Evolutionary conservation across 2,888 invertebrate species (phyloP).

Genomic region (Parascotia fuliginaria): DNA sequence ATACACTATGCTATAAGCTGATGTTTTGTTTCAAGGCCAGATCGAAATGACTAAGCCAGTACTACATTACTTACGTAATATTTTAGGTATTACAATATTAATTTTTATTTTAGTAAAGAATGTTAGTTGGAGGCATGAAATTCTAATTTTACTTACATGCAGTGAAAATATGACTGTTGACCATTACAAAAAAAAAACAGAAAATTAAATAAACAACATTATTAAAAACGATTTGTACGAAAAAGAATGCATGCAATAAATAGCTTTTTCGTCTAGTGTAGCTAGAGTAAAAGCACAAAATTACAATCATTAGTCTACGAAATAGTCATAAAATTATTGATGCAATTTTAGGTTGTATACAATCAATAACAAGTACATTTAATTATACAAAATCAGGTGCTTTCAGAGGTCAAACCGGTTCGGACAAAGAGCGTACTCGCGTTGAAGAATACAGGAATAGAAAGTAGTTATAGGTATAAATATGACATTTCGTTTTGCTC

Average conservation of each 20-base stretch:
- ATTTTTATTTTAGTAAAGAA: background rate
- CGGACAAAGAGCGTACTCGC: conserved; percentile 38
- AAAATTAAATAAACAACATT: too few relatives aligned
- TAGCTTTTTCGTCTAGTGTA: background rate
- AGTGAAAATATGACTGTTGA: too few relatives aligned
- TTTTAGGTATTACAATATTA: background rate
- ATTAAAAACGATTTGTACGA: too few relatives aligned
- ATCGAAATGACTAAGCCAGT: conserved; percentile 42
- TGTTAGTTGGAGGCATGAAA: too few relatives aligned
- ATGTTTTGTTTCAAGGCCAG: conserved; percentile 64
- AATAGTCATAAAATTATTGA: conserved; percentile 1
- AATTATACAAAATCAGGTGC: conserved; percentile 43
- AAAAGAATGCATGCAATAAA: too few relatives aligned
- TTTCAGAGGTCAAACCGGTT: conserved; percentile 39
- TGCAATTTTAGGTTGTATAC: conserved; percentile 2
- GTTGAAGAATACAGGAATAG: conserved; percentile 42
- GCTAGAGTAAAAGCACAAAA: background rate
- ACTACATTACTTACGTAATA: conserved; percentile 18
- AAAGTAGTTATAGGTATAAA: conserved; percentile 31
- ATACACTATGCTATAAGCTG: conserved; percentile 59
- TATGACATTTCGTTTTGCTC: conserved; percentile 39
- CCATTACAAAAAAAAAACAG: too few relatives aligned
- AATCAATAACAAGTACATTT: conserved; percentile 23
- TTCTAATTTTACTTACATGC: too few relatives aligned
- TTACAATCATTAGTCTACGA: background rate